Conservation (phyloP, 2,888 invertebrate genomes). For the Drosophila setosimentum region DNA sequence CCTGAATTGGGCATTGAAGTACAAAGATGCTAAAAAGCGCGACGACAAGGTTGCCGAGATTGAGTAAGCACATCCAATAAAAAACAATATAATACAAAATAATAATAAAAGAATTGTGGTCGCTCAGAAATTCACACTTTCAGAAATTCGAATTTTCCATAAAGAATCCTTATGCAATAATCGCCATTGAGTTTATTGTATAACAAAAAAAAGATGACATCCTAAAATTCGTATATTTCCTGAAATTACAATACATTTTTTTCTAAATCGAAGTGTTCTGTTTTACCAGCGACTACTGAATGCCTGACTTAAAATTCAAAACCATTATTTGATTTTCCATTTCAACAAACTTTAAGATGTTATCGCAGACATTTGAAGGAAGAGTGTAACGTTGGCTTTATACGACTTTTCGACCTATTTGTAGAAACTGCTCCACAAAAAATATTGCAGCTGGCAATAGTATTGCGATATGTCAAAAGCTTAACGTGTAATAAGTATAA, state of each 20-base stretch:
- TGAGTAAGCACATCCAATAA: constrained; percentile 34
- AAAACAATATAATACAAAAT: not conserved
- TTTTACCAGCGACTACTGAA: not conserved
- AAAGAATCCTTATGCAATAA: not conserved
- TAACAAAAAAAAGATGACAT: not conserved
- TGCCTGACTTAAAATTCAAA: not conserved
- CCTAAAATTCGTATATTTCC: not conserved
- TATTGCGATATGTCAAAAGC: constrained; percentile 36
- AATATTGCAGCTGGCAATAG: constrained; percentile 57
- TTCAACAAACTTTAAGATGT: constrained; percentile 34
- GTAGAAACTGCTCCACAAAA: constrained; percentile 65
- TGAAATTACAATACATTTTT: not conserved
- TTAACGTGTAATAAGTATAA: constrained; percentile 53
- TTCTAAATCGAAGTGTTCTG: not conserved
- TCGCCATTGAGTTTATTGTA: not conserved
- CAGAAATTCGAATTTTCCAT: not conserved
- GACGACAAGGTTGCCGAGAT: constrained; percentile 47
- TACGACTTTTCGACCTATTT: constrained; percentile 64
- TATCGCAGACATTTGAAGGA: constrained; percentile 55
- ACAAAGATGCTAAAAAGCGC: constrained; percentile 35
- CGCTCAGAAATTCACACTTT: not conserved
- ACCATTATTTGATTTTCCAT: not conserved
- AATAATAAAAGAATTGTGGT: not conserved
- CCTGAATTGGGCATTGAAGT: constrained; percentile 51
- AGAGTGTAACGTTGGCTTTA: constrained; percentile 67